Conservation (phyloP, 2,113 vertebrate species). For the Nothoprocta perdicaria region DNA sequence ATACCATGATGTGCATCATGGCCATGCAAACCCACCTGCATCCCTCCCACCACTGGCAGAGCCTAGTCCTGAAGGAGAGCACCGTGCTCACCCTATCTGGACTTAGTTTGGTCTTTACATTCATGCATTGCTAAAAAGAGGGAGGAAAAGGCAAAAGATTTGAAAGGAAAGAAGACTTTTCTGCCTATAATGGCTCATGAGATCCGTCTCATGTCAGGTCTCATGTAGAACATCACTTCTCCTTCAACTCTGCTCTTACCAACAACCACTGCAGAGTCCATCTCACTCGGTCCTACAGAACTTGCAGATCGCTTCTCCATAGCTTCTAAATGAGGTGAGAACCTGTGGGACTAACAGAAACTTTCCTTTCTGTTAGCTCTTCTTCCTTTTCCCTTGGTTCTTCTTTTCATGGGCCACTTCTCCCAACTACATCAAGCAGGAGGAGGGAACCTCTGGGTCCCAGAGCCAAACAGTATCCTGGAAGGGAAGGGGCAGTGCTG, state of each 20-base stretch:
- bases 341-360: background rate
- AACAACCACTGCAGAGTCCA: background rate
- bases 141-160: background rate
- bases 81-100: background rate
- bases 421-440: background rate
- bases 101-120: background rate
- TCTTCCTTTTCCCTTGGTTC: background rate
- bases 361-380: background rate
- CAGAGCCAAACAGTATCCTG: background rate
- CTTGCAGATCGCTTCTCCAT: background rate
- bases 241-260: background rate
- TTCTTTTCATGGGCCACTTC: background rate
- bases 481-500: background rate
- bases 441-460: background rate
- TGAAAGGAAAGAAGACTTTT: background rate
- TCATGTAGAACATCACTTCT: background rate
- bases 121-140: background rate
- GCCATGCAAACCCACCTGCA: background rate
- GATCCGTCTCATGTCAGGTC: background rate
- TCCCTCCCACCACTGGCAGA: background rate
- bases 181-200: background rate
- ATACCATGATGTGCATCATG: background rate
- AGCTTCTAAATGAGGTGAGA: rapidly evolving
- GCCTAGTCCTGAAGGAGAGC: background rate
- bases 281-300: background rate